Evolutionary conservation across 1,140 invertebrate species (phyloP), one percentile per base, ranked within the genome.

Genomic region (Heliconius congener): DNA sequence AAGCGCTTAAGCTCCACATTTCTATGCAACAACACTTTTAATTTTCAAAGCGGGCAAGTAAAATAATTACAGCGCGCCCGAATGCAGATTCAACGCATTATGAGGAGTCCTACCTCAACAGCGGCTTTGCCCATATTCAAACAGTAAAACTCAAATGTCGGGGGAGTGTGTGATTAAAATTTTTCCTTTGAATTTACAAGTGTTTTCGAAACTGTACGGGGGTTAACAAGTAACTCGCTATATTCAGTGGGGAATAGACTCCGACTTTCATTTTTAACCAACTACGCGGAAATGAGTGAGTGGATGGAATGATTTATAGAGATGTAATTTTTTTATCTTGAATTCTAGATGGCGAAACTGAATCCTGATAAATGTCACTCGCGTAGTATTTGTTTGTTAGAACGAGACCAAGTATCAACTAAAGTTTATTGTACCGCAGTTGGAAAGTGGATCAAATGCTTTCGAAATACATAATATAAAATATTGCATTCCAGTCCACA

Each of bases 141-240:
- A 66, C 16, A 52, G 55, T 57, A 9, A n/a, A 23, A 30, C n/a
- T 27, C 23, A 30, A 66, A 66, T 30, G 60, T 66, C 23, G 27
- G 23, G 23, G 9, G n/a, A 18, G 27, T 66, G 60, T 30, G 60
- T 66, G 60, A 66, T 66, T 66, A 66, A 66, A 66, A 66, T 66
- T 66, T 66, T 66, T 23, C 60, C 60, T 66, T 66, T 66, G 60
- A 66, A 66, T 66, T 66, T 30, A 66, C 60, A 66, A 66, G 60
- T 66, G 60, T 66, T 66, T 66, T 66, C 60, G 60, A 66, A 66
- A 30, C 27, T 23, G 55, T 57, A 23, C 60, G 9, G 27, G 60
- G 60, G 60, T 66, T 66, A 66, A 66, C 60, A 30, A 66, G 60
- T 66, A 30, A 66, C 60, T 66, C 60, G 60, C 60, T 27, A n/a